A percentile compares a stretch with the other conserved stretches of the same genome.
Evolutionary conservation across 2,113 vertebrate species (phyloP).

Genomic region (Litocranius walleri): DNA sequence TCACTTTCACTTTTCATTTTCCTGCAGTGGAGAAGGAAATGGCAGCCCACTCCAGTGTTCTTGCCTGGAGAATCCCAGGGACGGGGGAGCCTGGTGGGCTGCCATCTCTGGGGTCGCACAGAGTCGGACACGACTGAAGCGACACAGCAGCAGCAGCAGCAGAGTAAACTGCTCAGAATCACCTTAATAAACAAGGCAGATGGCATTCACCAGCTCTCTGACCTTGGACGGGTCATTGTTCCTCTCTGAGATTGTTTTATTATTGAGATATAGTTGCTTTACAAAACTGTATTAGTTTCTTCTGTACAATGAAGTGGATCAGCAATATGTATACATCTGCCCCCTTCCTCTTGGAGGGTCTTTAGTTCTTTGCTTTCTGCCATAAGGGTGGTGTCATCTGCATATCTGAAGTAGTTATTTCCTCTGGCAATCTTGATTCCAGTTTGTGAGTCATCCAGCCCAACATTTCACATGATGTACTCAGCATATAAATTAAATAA

Average conservation of each 20-base stretch:
- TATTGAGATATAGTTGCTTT: neutral
- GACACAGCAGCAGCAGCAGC: too few species aligned
- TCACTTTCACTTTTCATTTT: too few species aligned
- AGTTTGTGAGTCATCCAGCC: neutral
- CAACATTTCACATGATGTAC: neutral
- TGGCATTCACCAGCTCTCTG: neutral
- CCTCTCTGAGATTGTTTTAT: neutral
- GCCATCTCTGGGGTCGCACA: too few species aligned
- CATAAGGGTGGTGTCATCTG: neutral
- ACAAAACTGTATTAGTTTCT: neutral
- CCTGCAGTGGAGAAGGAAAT: too few species aligned
- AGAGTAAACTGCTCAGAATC: neutral
- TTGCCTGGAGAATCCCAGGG: too few species aligned
- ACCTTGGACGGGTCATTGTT: neutral
- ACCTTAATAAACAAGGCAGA: neutral
- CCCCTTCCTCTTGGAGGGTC: neutral
- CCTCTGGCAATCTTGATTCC: neutral
- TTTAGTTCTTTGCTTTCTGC: neutral
- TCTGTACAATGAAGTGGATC: neutral
- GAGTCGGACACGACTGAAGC: too few species aligned
- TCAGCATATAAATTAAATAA: neutral
- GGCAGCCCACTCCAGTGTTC: too few species aligned
- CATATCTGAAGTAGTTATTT: neutral
- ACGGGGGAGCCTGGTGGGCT: too few species aligned
- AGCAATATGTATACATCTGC: neutral